Conservation (phyloP, 1,140 invertebrate genomes). For the Aphidius ervi region DNA sequence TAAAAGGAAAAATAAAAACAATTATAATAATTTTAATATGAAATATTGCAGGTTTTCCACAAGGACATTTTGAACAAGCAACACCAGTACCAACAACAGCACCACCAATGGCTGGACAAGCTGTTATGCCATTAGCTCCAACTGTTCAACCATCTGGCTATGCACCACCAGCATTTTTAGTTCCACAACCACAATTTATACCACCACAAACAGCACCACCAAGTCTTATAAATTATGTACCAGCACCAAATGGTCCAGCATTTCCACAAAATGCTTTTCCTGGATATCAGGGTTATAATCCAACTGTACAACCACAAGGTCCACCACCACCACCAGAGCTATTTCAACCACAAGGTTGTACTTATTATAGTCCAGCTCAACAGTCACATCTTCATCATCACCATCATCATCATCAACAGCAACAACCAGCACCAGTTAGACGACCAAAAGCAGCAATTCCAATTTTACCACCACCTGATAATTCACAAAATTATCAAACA, state of each 20-base stretch:
- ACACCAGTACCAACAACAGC: slow-evolving; percentile 37
- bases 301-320: slow-evolving; percentile 39
- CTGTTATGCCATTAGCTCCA: slow-evolving; percentile 44
- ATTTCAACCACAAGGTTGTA: slow-evolving; percentile 57
- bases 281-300: slow-evolving; percentile 47
- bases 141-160: slow-evolving; percentile 47
- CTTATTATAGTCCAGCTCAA: slow-evolving; percentile 52
- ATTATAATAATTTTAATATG: slow-evolving; percentile 8
- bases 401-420: slow-evolving; percentile 38
- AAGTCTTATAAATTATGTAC: slow-evolving; percentile 49
- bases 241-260: slow-evolving; percentile 45
- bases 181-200: slow-evolving; percentile 49
- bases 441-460: slow-evolving; percentile 60
- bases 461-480: slow-evolving; percentile 59
- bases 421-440: slow-evolving; percentile 49
- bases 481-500: slow-evolving; percentile 32
- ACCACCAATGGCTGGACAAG: slow-evolving; percentile 40
- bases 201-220: slow-evolving; percentile 48
- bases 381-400: slow-evolving; percentile 37
- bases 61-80: slow-evolving; percentile 43
- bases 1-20: neutral
- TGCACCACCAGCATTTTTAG: slow-evolving; percentile 46
- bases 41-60: slow-evolving; percentile 38
- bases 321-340: slow-evolving; percentile 55
- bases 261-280: slow-evolving; percentile 46